phyloP scores from a whole-genome alignment of 2,888 invertebrate genomes.

The Nomada flava region DNA sequence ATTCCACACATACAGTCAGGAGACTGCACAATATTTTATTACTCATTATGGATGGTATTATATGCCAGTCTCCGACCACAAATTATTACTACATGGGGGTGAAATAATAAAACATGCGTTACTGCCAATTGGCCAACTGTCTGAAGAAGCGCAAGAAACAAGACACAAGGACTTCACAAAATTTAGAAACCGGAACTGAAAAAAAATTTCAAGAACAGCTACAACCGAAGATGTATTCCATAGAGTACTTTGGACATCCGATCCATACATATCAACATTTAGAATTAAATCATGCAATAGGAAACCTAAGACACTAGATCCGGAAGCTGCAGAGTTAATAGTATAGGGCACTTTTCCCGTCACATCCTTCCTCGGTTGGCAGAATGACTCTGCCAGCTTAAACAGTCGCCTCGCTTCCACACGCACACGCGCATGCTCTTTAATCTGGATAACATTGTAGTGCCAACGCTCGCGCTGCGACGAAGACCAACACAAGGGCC shows the following conservation, averaged over 20 bases:
- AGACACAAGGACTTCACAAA: constrained; percentile 14
- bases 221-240: constrained; percentile 8
- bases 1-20: neutral
- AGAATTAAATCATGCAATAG: neutral
- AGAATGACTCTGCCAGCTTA: no score
- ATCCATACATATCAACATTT: constrained; percentile 5
- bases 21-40: constrained; percentile 2
- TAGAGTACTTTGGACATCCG: neutral
- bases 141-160: neutral
- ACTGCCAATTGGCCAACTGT: neutral
- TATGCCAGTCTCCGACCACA: neutral
- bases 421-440: no score
- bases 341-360: neutral
- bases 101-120: constrained; percentile 10
- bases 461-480: no score
- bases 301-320: neutral
- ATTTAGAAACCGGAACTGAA: neutral
- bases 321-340: neutral
- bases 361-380: no score
- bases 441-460: no score
- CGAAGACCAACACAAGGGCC: no score
- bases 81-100: constrained; percentile 6
- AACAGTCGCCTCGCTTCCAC: no score
- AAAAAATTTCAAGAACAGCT: constrained; percentile 8
- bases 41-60: neutral